These are phyloP conservation scores for Eurystomus glaucurus DNA, from an alignment of 2,797 vertebrate species.

Conservation along the genomic window DNA sequence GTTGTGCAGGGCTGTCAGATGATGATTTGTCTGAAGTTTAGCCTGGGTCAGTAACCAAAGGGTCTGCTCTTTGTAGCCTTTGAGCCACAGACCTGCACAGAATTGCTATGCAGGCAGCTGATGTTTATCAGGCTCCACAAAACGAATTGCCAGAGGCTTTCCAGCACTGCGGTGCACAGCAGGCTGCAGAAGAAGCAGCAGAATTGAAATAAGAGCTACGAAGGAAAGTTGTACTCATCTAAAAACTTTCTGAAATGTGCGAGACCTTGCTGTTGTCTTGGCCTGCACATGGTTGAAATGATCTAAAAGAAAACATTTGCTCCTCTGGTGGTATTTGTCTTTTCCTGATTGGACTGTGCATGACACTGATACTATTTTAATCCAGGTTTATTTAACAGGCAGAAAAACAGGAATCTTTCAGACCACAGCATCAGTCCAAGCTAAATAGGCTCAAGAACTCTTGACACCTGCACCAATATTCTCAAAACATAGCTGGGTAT, in stretches of 20 bases:
- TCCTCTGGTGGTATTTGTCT: not conserved
- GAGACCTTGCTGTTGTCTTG: not conserved
- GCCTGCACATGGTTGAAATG: not conserved
- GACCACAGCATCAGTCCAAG: not conserved
- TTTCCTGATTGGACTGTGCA: not conserved
- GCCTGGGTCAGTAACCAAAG: not conserved
- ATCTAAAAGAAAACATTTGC: not conserved
- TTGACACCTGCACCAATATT: not conserved
- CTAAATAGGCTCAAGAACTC: not conserved
- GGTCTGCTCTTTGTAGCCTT: not conserved
- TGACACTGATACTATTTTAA: not conserved
- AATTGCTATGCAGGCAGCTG: not conserved
- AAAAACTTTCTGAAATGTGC: not conserved
- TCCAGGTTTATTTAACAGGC: not conserved
- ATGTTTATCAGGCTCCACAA: constrained; percentile 19
- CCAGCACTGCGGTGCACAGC: not conserved
- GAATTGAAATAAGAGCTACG: not conserved
- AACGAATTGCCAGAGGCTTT: constrained; percentile 1
- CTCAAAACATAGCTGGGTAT: not conserved
- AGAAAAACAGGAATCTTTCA: not conserved
- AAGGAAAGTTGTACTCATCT: not conserved
- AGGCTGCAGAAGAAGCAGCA: constrained; percentile 1
- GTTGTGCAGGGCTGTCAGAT: not conserved
- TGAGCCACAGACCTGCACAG: not conserved
- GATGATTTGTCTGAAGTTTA: not conserved